Percentiles rank a stretch among this genome's conserved stretches.
Evolutionary conservation across 2,888 invertebrate species (phyloP).

Genomic region (Lydus trimaculatus): DNA sequence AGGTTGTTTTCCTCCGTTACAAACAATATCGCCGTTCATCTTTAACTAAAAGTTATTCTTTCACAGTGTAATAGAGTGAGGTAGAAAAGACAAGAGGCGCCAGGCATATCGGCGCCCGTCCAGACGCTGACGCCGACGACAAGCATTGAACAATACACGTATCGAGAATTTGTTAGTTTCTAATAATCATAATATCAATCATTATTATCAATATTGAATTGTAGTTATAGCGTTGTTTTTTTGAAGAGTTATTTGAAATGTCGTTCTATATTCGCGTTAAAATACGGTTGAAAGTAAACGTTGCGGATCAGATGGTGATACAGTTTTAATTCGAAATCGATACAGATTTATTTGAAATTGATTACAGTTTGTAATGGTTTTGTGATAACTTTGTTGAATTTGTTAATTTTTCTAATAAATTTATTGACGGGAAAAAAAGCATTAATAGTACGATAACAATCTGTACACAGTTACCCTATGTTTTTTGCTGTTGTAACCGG

Average conservation of each 20-base stretch:
- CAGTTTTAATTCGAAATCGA: not conserved
- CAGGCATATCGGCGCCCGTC: conserved; percentile 46
- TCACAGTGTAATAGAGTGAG: not conserved
- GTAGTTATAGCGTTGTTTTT: not conserved
- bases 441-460: not conserved
- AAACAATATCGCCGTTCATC: not conserved
- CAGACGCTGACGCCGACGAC: conserved; percentile 36
- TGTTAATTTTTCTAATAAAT: not conserved
- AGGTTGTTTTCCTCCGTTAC: conserved; percentile 28
- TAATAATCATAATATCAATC: not conserved
- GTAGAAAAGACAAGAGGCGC: conserved; percentile 38
- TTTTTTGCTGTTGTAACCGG: not conserved
- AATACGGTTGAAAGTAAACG: not conserved
- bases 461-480: not conserved
- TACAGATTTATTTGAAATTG: not conserved
- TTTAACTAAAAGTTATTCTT: not conserved
- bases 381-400: not conserved
- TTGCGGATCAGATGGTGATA: not conserved
- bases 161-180: not conserved
- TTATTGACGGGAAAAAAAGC: no score
- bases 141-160: conserved; percentile 28
- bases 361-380: not conserved
- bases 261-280: not conserved
- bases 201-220: not conserved
- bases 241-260: not conserved